Evolutionary conservation across 2,888 invertebrate species (phyloP).

Genomic region (Andrena trimmerana): DNA sequence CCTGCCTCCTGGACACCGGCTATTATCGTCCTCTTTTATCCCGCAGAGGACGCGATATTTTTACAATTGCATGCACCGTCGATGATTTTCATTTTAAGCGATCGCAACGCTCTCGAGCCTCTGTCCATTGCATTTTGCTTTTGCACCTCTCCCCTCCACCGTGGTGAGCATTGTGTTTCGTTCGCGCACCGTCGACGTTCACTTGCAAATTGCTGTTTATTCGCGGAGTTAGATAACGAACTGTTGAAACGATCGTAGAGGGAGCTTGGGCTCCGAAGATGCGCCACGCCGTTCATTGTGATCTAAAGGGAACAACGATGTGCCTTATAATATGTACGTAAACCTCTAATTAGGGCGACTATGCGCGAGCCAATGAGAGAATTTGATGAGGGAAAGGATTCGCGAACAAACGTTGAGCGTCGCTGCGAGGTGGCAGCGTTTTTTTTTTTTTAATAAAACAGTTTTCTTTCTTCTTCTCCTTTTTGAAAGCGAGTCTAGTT

Average conservation of each 20-base stretch:
- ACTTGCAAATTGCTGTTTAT: slow-evolving; percentile 40
- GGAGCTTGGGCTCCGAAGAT: not conserved
- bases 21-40: not conserved
- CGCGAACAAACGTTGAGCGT: not conserved
- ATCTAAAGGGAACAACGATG: slow-evolving; percentile 57
- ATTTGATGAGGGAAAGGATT: not conserved
- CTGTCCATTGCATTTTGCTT: slow-evolving; percentile 19
- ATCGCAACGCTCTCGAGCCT: slow-evolving; percentile 9
- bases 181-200: not conserved
- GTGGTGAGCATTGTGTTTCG: not conserved
- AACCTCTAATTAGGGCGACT: slow-evolving; percentile 49
- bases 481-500: slow-evolving; percentile 54
- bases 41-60: not conserved
- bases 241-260: not conserved
- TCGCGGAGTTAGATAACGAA: not conserved
- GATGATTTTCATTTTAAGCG: not conserved
- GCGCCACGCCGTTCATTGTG: slow-evolving; percentile 32
- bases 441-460: slow-evolving; percentile 34
- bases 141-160: not conserved
- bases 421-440: slow-evolving; percentile 3
- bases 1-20: not conserved
- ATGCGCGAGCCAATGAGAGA: slow-evolving; percentile 10
- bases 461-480: slow-evolving; percentile 14
- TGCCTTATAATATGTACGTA: slow-evolving; percentile 66
- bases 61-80: not conserved